Evolutionary conservation across 2,797 vertebrate genomes (phyloP), one percentile per base, ranked within the genome.

Genomic region (Lateolabrax maculatus): DNA sequence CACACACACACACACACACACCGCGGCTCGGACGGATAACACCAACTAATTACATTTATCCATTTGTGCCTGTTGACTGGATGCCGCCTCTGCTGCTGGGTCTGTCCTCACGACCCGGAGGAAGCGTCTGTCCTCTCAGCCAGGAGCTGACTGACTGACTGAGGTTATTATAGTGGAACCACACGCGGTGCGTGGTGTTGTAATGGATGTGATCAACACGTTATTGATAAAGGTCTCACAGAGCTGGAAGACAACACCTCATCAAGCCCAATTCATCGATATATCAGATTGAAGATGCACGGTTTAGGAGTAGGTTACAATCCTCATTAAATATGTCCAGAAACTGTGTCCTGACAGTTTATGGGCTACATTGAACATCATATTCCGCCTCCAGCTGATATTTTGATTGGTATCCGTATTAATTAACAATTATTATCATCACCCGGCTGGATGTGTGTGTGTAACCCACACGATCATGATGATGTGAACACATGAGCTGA

Each of bases 1-100:
- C 58, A 25, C 55, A 36, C 49, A 29, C 71, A n/a, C 75, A 72
- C 69, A 23, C 60, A n/a, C 65, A n/a, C n/a, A n/a, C 23, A 62
- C 68, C 49, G 13, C 60, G 31, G 72, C 52, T 36, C 9, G 62
- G 72, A 41, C 29, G 61, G 55, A 71, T 56, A 37, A 75, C 80
- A 79, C 84, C 70, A 78, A 31, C 82, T 87, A 75, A 86, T 81
- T 72, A 49, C 84, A 75, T 86, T 61, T 72, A 66, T 86, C 71
- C 79, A 75, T 84, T 66, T 83, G 81, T 55, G 67, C 34, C 15
- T 65, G 81, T 11, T 23, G 60, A 62, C 6, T 12, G 49, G 65
- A 44, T 5, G 53, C 70, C 41, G 69, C 49, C 48, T 58, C 44
- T 25, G 76, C 81, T 57, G 65, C 69, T 21, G 62, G 55, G 83